Percentiles rank a stretch among this genome's conserved stretches.
Conservation (phyloP, 2,113 vertebrate genomes). For the Bungarus multicinctus region DNA sequence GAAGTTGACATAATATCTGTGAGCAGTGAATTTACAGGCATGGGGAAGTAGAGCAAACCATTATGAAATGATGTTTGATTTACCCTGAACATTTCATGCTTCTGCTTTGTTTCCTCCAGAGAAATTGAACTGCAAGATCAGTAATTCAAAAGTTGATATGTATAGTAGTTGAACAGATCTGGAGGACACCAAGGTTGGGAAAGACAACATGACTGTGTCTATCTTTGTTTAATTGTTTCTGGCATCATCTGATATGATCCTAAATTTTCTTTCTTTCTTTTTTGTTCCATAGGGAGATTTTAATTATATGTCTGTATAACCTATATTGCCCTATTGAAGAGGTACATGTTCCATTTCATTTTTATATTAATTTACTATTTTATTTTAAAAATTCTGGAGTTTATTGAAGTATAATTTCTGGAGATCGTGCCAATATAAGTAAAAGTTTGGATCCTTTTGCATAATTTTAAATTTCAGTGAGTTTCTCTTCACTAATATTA, state of each 20-base stretch:
- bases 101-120: not conserved
- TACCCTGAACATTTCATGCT: not conserved
- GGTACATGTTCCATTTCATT: not conserved
- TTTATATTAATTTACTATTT: not conserved
- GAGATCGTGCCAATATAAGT: not conserved
- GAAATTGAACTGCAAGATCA: not conserved
- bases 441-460: not conserved
- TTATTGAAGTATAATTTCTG: not conserved
- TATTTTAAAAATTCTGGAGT: not conserved
- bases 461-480: not conserved
- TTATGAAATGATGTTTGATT: conserved; percentile 10
- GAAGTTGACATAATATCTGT: conserved; percentile 67
- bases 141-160: not conserved
- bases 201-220: conserved; percentile 10
- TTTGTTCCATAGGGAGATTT: conserved; percentile 29
- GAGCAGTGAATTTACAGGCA: conserved; percentile 56
- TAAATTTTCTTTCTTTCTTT: conserved; percentile 20
- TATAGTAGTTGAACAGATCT: not conserved
- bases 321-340: not conserved
- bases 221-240: conserved; percentile 35
- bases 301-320: not conserved
- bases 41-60: conserved; percentile 44
- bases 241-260: conserved; percentile 19
- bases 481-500: not conserved
- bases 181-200: not conserved